Evolutionary conservation across 2,888 invertebrate species (phyloP).

Genomic region (Leptinotarsa juncta): DNA sequence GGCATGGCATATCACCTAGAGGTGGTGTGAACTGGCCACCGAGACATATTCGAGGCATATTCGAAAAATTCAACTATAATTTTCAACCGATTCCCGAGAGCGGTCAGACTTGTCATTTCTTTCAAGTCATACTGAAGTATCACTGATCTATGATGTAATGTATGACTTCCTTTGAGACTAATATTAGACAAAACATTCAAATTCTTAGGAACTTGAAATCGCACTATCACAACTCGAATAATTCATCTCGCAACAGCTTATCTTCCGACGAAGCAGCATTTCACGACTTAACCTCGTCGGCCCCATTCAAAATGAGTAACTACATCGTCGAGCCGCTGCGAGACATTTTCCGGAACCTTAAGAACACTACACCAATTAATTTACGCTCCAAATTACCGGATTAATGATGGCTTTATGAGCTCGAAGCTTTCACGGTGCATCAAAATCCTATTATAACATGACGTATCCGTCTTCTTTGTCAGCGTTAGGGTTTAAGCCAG

Average conservation of each 20-base stretch:
- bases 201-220: neutral
- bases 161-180: too few relatives aligned
- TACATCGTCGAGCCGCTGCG: neutral
- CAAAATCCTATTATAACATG: constrained; percentile 18
- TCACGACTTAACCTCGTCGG: constrained; percentile 10
- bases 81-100: too few relatives aligned
- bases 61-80: too few relatives aligned
- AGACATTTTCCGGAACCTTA: constrained; percentile 19
- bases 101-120: too few relatives aligned
- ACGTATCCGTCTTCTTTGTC: constrained; percentile 8
- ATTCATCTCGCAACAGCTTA: constrained; percentile 7
- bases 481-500: neutral
- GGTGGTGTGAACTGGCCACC: too few relatives aligned
- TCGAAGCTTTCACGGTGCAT: constrained; percentile 13
- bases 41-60: too few relatives aligned
- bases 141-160: too few relatives aligned
- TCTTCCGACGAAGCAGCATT: neutral
- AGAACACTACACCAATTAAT: constrained; percentile 27
- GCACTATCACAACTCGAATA: neutral
- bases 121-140: too few relatives aligned
- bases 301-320: constrained; percentile 20
- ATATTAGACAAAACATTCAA: neutral
- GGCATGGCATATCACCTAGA: too few relatives aligned
- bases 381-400: constrained; percentile 23
- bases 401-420: constrained; percentile 24